Evolutionary conservation across 2,797 vertebrate species (phyloP).

Genomic region (Phyllotis vaccarum): DNA sequence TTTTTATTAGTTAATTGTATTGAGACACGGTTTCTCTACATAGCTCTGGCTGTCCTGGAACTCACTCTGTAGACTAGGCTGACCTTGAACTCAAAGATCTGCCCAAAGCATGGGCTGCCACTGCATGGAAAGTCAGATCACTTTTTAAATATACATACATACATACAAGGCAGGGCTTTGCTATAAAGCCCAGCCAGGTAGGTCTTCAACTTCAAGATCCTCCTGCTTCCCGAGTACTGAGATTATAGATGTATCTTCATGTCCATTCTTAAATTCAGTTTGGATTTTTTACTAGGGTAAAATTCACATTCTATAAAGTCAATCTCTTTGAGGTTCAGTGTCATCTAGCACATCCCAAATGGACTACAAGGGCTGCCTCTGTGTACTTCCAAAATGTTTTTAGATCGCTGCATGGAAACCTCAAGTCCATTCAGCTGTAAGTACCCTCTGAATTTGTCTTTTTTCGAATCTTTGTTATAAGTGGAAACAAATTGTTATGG

Average conservation of each 20-base stretch:
- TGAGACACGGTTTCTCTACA: background rate
- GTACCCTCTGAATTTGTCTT: background rate
- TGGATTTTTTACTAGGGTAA: background rate
- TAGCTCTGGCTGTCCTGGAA: background rate
- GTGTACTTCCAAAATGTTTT: background rate
- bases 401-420: background rate
- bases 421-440: background rate
- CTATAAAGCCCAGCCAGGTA: background rate
- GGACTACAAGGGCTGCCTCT: background rate
- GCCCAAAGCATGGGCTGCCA: background rate
- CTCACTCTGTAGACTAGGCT: background rate
- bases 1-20: background rate
- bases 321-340: background rate
- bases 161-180: background rate
- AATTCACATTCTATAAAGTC: background rate
- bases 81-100: background rate
- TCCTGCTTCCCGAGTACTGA: background rate
- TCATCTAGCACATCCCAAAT: background rate
- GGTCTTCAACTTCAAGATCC: background rate
- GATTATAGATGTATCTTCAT: background rate
- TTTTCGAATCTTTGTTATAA: background rate
- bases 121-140: background rate
- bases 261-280: background rate
- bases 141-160: background rate
- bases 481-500: background rate